Evolutionary conservation across 2,888 invertebrate species (phyloP).

Genomic region (Dryadula phaetusa): DNA sequence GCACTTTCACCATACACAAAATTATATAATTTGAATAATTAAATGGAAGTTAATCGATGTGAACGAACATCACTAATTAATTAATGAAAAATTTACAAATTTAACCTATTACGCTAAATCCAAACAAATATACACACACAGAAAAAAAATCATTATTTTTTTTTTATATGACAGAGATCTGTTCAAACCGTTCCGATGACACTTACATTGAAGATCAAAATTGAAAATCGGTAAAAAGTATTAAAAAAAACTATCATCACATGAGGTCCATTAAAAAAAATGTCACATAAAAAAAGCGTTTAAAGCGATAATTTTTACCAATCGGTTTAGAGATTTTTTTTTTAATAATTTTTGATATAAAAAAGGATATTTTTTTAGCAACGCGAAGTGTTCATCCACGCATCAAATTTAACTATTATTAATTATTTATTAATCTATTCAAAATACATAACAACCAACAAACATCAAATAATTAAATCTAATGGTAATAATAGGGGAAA

Average conservation of each 20-base stretch:
- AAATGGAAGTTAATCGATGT: slow-evolving; percentile 46
- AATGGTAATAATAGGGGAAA: slow-evolving; percentile 75
- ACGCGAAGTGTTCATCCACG: slow-evolving; percentile 54
- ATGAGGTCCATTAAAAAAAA: slow-evolving; percentile 16
- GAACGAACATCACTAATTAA: slow-evolving; percentile 34
- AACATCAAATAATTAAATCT: slow-evolving; percentile 73
- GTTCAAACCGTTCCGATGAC: slow-evolving; percentile 46
- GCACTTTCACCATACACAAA: slow-evolving; percentile 69
- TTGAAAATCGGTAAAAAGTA: slow-evolving; percentile 8
- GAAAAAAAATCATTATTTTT: slow-evolving; percentile 52
- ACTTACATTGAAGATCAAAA: slow-evolving; percentile 44
- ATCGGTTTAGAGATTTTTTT: slow-evolving; percentile 7
- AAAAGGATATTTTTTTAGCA: slow-evolving; percentile 38
- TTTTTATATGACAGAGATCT: slow-evolving; percentile 65
- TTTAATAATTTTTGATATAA: slow-evolving; percentile 15
- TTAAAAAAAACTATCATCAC: neutral
- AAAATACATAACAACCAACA: slow-evolving; percentile 70
- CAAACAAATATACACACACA: slow-evolving; percentile 81
- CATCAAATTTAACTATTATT: slow-evolving; percentile 57
- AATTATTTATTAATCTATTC: slow-evolving; percentile 50
- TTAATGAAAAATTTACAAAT: slow-evolving; percentile 68
- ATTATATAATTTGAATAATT: slow-evolving; percentile 49
- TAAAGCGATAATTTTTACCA: neutral
- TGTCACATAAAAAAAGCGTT: slow-evolving; percentile 16
- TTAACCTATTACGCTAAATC: slow-evolving; percentile 74